Evolutionary conservation across 2,797 vertebrate species (phyloP).

Genomic region (Trachurus trachurus): DNA sequence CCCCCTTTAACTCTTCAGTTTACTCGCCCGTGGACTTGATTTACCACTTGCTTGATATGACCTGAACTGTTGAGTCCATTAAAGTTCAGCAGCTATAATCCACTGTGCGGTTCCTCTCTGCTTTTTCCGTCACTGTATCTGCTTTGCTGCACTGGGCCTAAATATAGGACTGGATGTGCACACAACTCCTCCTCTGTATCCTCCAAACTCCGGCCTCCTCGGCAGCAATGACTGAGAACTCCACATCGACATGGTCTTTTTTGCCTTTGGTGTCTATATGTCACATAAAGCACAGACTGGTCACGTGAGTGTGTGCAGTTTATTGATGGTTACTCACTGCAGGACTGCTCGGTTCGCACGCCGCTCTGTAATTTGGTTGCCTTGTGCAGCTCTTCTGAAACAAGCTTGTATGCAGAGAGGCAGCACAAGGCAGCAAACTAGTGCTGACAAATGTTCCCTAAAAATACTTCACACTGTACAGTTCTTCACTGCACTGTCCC

Average conservation of each 20-base stretch:
- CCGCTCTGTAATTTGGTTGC: conserved; percentile 2
- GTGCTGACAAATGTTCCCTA: neutral
- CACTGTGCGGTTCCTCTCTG: neutral
- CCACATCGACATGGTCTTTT: neutral
- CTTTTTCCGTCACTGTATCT: conserved; percentile 13
- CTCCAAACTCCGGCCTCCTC: conserved; percentile 13
- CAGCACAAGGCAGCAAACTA: neutral
- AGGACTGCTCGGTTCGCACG: neutral
- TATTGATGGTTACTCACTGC: neutral
- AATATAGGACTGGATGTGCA: conserved; percentile 31
- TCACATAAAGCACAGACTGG: no score
- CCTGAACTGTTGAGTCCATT: neutral
- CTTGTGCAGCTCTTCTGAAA: conserved; percentile 2
- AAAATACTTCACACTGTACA: neutral
- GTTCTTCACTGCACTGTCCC: no score
- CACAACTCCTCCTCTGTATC: conserved; percentile 32
- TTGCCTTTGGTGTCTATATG: neutral
- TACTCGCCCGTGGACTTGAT: neutral
- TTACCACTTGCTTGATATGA: neutral
- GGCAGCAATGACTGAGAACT: neutral
- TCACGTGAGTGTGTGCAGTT: neutral
- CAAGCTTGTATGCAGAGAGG: neutral
- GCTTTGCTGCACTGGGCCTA: conserved; percentile 18
- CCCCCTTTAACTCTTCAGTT: neutral
- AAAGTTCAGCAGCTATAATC: conserved; percentile 12